These are phyloP conservation scores for Antheraea yamamai DNA, from an alignment of 2,888 invertebrate species.

Conservation along the genomic window DNA sequence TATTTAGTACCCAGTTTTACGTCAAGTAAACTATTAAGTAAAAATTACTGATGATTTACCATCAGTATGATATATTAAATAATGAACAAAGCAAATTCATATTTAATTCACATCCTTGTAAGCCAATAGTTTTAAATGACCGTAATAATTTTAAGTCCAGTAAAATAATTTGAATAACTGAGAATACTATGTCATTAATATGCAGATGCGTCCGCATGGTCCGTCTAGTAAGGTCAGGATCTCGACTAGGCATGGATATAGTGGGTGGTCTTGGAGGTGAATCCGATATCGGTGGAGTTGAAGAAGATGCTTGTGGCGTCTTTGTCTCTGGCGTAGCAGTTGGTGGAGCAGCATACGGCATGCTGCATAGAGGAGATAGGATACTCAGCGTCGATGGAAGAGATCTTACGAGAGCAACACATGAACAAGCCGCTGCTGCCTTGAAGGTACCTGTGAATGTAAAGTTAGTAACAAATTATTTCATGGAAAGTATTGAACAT, in stretches of 20 bases:
- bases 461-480: neutral
- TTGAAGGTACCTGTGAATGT: constrained; percentile 59
- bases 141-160: neutral
- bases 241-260: constrained; percentile 78
- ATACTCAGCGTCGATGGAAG: constrained; percentile 89
- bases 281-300: constrained; percentile 51
- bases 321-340: constrained; percentile 75
- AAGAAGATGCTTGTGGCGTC: constrained; percentile 73
- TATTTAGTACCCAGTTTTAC: neutral
- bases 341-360: constrained; percentile 73
- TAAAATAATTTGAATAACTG: neutral
- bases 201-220: constrained; percentile 76
- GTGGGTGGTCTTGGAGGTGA: constrained; percentile 77
- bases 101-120: too few species aligned
- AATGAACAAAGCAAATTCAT: too few species aligned
- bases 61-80: too few species aligned
- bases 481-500: neutral
- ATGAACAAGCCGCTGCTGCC: constrained; percentile 89
- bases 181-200: too few species aligned
- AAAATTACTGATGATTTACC: too few species aligned
- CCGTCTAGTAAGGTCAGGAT: constrained; percentile 72
- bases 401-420: constrained; percentile 87
- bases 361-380: constrained; percentile 86
- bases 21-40: neutral
- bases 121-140: neutral